These are phyloP conservation scores for Melanotus villosus DNA, from an alignment of 2,888 invertebrate genomes.

Conservation along the genomic window DNA sequence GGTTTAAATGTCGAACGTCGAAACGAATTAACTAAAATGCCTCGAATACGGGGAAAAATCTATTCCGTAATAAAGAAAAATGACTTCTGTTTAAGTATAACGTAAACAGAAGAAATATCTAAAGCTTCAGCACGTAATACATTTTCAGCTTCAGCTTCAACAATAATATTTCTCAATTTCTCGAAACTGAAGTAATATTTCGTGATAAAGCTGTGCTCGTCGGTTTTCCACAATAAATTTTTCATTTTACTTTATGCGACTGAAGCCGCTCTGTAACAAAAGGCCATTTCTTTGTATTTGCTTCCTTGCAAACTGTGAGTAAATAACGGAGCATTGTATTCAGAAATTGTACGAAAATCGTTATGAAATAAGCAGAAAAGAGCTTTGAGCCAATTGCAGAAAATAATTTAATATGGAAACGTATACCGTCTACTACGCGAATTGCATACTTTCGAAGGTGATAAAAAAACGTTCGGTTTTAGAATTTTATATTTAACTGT, in stretches of 20 bases:
- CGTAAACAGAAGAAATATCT: conserved; percentile 29
- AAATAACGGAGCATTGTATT: conserved; percentile 29
- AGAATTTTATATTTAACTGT: not conserved
- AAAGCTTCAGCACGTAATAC: conserved; percentile 26
- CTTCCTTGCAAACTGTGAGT: conserved; percentile 29
- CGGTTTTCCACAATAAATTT: conserved; percentile 43
- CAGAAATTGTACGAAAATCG: conserved; percentile 2
- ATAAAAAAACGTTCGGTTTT: not conserved
- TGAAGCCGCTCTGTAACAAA: conserved; percentile 31
- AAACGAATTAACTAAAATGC: not conserved
- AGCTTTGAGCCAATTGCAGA: not conserved
- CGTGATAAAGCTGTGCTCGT: conserved; percentile 39
- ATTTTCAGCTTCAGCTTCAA: conserved; percentile 30
- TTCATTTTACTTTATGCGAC: conserved; percentile 37
- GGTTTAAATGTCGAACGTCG: conserved; percentile 6
- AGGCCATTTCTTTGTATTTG: conserved; percentile 29
- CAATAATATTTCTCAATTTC: conserved; percentile 42
- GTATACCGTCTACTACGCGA: not conserved
- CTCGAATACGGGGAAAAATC: not conserved
- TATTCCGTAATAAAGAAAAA: conserved; percentile 12
- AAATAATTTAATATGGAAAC: not conserved
- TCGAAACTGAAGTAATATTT: conserved; percentile 38
- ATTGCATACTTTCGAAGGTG: conserved; percentile 4
- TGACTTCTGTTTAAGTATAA: not conserved
- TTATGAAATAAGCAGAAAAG: not conserved